Evolutionary conservation across 2,888 invertebrate genomes (phyloP).

Genomic region (Acanthococcus lagerstroemiae): DNA sequence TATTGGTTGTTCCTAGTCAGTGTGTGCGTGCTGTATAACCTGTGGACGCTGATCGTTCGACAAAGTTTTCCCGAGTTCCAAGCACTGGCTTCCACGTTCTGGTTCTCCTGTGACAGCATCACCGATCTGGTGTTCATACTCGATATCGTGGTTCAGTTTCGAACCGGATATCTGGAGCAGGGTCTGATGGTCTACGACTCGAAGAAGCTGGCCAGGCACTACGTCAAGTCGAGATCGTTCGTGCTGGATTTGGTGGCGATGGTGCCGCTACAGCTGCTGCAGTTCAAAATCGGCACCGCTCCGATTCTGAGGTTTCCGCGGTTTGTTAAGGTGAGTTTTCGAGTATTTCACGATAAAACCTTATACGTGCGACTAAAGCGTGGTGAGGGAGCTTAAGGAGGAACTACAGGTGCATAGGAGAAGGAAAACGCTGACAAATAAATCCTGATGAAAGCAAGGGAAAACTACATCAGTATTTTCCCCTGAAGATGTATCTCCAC

Average conservation of each 20-base stretch:
- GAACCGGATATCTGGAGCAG: conserved; percentile 90
- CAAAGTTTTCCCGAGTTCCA: conserved; percentile 88
- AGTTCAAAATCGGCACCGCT: conserved; percentile 68
- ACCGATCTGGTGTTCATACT: conserved; percentile 78
- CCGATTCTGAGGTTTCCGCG: conserved; percentile 81
- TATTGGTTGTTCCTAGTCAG: conserved; percentile 88
- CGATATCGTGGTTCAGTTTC: conserved; percentile 81
- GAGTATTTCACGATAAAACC: no score
- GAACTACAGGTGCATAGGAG: no score
- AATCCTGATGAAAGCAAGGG: no score
- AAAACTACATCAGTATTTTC: no score
- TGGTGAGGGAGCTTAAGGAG: no score
- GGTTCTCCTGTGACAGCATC: conserved; percentile 72
- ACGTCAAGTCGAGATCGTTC: conserved; percentile 73
- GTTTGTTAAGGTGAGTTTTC: conserved; percentile 61
- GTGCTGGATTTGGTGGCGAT: conserved; percentile 72
- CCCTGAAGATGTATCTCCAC: no score
- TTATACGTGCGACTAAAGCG: no score
- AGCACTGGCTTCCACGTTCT: conserved; percentile 59
- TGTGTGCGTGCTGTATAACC: conserved; percentile 81
- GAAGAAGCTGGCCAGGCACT: conserved; percentile 79
- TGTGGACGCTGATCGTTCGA: conserved; percentile 89
- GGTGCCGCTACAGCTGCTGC: conserved; percentile 76
- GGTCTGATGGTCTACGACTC: conserved; percentile 74
- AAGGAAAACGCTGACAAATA: no score